phyloP scores from a whole-genome alignment of 2,888 invertebrate genomes.

The Orgyia antiqua region DNA sequence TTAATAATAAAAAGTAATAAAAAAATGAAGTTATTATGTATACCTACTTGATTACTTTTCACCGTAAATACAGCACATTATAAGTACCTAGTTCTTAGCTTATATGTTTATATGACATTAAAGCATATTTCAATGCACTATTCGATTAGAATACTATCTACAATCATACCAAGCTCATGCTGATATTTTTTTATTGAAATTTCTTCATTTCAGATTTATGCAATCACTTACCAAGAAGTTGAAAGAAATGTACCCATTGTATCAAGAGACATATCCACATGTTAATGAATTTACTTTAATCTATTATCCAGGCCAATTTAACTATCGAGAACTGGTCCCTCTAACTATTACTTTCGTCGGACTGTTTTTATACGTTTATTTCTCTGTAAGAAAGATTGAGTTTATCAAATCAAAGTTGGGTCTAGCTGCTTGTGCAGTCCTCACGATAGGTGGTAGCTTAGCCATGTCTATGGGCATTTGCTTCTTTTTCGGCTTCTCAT shows the following conservation, averaged over 20 bases:
- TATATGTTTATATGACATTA: no score
- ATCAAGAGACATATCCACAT: constrained; percentile 72
- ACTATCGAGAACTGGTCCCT: constrained; percentile 90
- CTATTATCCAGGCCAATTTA: constrained; percentile 93
- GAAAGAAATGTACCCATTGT: constrained; percentile 83
- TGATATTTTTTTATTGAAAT: not conserved
- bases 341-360: constrained; percentile 90
- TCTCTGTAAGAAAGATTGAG: constrained; percentile 97
- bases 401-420: constrained; percentile 91
- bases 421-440: constrained; percentile 92
- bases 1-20: no score
- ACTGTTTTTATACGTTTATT: constrained; percentile 95
- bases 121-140: no score
- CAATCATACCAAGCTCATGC: no score
- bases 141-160: no score
- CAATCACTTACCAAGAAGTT: constrained; percentile 85
- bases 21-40: no score
- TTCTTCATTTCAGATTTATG: constrained; percentile 81
- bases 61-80: no score
- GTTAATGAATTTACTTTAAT: constrained; percentile 78
- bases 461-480: constrained; percentile 95
- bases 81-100: no score
- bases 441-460: constrained; percentile 91
- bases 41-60: no score
- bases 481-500: constrained; percentile 90